A percentile compares a stretch with the other conserved stretches of the same genome.
phyloP scores from a whole-genome alignment of 2,888 invertebrate genomes.

The Psylliodes chrysocephalus region DNA sequence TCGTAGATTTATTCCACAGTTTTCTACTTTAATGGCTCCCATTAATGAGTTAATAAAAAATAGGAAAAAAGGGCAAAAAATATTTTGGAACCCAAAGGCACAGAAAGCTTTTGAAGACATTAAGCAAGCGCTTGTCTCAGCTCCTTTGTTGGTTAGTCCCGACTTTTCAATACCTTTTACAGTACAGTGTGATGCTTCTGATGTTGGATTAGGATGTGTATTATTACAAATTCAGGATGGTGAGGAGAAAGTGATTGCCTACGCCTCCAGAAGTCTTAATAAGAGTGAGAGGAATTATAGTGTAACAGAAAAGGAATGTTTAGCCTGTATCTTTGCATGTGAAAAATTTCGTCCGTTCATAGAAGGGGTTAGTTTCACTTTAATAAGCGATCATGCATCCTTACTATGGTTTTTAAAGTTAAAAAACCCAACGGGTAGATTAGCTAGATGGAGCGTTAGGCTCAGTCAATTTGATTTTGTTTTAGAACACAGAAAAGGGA shows the following conservation, averaged over 20 bases:
- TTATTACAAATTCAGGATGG: conserved; percentile 37
- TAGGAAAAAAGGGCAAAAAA: conserved; percentile 31
- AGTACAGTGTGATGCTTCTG: conserved; percentile 49
- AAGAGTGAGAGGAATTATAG: conserved; percentile 31
- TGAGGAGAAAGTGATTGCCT: conserved; percentile 34
- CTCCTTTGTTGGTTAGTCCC: conserved; percentile 42
- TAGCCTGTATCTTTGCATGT: conserved; percentile 45
- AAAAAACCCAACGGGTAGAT: conserved; percentile 33
- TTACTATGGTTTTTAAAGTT: conserved; percentile 40
- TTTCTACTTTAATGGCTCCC: conserved; percentile 25
- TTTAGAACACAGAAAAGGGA: conserved; percentile 22
- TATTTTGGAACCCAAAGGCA: conserved; percentile 45
- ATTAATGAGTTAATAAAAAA: conserved; percentile 29
- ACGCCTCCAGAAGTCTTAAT: conserved; percentile 34
- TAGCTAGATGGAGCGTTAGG: conserved; percentile 24
- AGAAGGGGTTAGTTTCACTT: conserved; percentile 43
- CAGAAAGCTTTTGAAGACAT: conserved; percentile 35
- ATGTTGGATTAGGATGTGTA: conserved; percentile 49
- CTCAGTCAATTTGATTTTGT: conserved; percentile 32
- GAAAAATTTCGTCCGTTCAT: conserved; percentile 47
- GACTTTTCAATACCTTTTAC: conserved; percentile 44
- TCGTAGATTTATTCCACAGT: conserved; percentile 41
- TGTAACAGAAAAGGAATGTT: conserved; percentile 48
- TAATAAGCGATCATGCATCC: conserved; percentile 45
- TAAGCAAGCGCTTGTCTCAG: conserved; percentile 44